Evolutionary conservation across 2,113 vertebrate genomes (phyloP).

Genomic region (Bubo blakistoni): DNA sequence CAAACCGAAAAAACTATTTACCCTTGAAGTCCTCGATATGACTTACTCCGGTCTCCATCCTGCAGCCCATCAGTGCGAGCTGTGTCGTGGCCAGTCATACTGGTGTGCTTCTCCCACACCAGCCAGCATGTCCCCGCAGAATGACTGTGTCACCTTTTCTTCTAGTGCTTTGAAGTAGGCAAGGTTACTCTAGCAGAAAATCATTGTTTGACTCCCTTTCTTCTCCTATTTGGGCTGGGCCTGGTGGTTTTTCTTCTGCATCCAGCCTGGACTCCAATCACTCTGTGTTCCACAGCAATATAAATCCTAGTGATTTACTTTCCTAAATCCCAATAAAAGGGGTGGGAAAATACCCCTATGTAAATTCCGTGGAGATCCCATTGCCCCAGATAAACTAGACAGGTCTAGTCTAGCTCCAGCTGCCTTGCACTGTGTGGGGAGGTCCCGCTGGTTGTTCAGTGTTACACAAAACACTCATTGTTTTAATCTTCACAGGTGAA

Average conservation of each 20-base stretch:
- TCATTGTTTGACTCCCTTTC: background rate
- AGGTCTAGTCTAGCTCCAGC: background rate
- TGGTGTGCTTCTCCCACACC: background rate
- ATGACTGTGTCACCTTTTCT: background rate
- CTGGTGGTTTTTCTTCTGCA: background rate
- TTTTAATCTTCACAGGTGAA: background rate
- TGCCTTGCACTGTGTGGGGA: background rate
- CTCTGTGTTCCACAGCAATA: background rate
- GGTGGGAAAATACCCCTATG: background rate
- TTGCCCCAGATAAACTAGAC: background rate
- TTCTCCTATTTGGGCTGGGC: background rate
- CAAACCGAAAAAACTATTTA: background rate
- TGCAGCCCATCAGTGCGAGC: background rate
- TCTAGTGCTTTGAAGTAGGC: background rate
- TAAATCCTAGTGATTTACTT: background rate
- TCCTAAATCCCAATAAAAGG: background rate
- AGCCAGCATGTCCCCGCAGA: background rate
- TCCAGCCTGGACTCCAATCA: background rate
- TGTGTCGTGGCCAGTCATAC: background rate
- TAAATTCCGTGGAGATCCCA: background rate
- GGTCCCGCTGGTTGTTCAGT: background rate
- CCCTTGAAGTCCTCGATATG: accelerated
- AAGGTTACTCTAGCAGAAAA: background rate
- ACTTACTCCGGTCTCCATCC: background rate
- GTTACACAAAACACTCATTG: background rate